Base-by-base conservation (phyloP, 30 jellyfish, hydroid and myxozoan genomes). In the Aurelia sp. region DNA sequence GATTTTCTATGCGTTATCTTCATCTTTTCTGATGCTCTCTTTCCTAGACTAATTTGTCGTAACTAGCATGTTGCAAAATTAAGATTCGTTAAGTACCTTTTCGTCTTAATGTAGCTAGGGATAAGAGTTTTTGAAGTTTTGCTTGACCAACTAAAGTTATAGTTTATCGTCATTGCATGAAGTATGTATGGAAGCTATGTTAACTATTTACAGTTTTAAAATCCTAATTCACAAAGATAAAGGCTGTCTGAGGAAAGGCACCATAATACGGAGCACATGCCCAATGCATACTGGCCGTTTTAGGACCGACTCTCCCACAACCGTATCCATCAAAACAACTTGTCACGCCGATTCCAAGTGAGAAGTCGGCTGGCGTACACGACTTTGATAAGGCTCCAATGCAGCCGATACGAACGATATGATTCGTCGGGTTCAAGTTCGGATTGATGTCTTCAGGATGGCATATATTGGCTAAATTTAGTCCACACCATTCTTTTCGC, bases 261-360 rank as follows among this genome's bases (percentile, higher is more conserved):
- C 99, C 99, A 62, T 83, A 95, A 69, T 62, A 41, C 38, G 98
- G 96, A 8, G 97, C 67, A 85, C 99, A 95, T 11, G 98, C 94
- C 99, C 99, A 95, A 79, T 95, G 99, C 98, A 95, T 76, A 63
- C 98, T 95, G 20, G 95, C 90, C 13, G 99, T 95, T 66, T 90
- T 95, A 7, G 99, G 99, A 21, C 99, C 99, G 73, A 95, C 98
- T 90, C 99, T 70, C 30, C 93, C 98, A 33, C 99, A 95, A 35
- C 99, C 99, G 77, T 95, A 95, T 20, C 98, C 99, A 81, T 95
- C 99, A 63, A 82, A 80, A 63, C 99, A 95, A 78, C 99, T 95
- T 19, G 99, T 81, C 33, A 95, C 93, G 11, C 99, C 99, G 38
- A 95, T 17, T 10, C 99, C 99, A 24, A 95, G 75, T 2, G 98